These are phyloP conservation scores for Zosterops lateralis DNA, from an alignment of 2,113 vertebrate species.

Conservation along the genomic window DNA sequence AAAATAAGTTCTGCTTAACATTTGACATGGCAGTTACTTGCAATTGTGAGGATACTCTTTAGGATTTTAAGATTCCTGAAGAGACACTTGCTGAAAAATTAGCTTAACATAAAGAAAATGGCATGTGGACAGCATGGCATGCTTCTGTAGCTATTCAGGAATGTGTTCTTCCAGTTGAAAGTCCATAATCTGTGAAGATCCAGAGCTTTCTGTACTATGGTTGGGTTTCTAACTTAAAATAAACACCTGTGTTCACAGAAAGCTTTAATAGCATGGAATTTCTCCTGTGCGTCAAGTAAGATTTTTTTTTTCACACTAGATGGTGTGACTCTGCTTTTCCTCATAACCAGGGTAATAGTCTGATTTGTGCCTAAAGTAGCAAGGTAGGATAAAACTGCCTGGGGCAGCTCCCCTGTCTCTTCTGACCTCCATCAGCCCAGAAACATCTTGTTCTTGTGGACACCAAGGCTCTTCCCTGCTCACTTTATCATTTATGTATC, in stretches of 20 bases:
- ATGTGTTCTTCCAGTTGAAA: neutral
- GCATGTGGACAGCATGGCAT: neutral
- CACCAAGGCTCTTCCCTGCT: neutral
- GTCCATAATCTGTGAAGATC: neutral
- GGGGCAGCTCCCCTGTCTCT: neutral
- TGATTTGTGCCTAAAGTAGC: neutral
- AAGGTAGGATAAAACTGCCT: neutral
- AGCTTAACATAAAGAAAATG: neutral
- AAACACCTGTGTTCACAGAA: neutral
- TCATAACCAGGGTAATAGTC: accelerated
- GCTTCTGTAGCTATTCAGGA: neutral
- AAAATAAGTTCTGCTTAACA: neutral
- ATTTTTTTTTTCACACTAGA: neutral
- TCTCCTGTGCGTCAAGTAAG: neutral
- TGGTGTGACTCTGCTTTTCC: neutral
- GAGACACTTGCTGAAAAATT: neutral
- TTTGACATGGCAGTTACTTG: neutral
- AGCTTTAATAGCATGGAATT: neutral
- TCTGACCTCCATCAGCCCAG: neutral
- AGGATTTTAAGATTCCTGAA: neutral
- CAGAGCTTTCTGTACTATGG: neutral
- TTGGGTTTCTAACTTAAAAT: neutral
- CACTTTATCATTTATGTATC: neutral
- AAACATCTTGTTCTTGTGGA: neutral
- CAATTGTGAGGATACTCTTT: neutral